Percentiles rank a stretch among this genome's conserved stretches.
Conservation (phyloP, 2,113 vertebrate genomes). For the Dasyornis broadbenti region DNA sequence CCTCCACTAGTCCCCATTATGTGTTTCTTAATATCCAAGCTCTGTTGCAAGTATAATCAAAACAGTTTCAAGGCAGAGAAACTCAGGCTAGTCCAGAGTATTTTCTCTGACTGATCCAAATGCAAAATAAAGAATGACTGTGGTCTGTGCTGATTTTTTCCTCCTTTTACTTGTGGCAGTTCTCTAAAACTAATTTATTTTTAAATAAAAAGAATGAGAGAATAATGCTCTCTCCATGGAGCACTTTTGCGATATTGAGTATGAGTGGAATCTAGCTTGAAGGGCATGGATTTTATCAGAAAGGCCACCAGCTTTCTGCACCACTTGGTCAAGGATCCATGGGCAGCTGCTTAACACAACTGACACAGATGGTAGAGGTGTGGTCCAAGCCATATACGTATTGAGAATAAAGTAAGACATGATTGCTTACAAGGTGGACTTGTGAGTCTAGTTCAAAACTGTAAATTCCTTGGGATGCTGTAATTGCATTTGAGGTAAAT, state of each 20-base stretch:
- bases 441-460: background rate
- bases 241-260: background rate
- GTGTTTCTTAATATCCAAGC: background rate
- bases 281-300: background rate
- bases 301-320: background rate
- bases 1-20: background rate
- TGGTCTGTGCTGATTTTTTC: background rate
- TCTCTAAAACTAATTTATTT: background rate
- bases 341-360: background rate
- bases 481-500: background rate
- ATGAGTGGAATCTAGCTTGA: background rate
- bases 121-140: background rate
- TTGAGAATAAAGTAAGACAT: background rate
- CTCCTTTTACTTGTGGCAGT: background rate
- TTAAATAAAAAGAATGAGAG: background rate
- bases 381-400: background rate
- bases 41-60: background rate
- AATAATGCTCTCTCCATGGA: background rate
- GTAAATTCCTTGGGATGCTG: background rate
- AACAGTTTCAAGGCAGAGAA: background rate
- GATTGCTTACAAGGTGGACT: background rate
- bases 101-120: background rate
- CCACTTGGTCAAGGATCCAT: background rate
- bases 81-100: background rate
- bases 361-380: background rate